phyloP scores from a whole-genome alignment of 2,888 invertebrate genomes.

The Itoplectis maculator region DNA sequence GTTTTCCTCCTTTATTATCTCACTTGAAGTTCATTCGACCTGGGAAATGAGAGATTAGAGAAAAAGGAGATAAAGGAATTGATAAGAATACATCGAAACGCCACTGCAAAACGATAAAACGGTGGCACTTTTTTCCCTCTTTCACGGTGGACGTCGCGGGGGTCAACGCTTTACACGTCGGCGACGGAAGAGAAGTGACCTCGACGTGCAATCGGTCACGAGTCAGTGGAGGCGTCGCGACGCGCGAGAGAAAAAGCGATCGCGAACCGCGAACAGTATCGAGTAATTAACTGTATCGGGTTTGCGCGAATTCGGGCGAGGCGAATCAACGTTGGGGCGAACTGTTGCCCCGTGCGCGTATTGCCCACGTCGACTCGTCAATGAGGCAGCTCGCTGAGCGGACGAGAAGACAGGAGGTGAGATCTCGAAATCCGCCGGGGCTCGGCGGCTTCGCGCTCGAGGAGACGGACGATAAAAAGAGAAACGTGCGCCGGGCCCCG shows the following conservation, averaged over 20 bases:
- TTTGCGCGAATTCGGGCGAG: slow-evolving; percentile 6
- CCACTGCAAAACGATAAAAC: too few relatives aligned
- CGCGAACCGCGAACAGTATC: slow-evolving; percentile 2
- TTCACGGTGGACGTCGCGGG: too few relatives aligned
- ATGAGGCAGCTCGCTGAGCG: slow-evolving; percentile 5
- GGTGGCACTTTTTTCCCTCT: too few relatives aligned
- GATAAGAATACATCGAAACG: too few relatives aligned
- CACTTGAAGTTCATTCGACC: too few relatives aligned
- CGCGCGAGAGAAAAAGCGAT: slow-evolving; percentile 21
- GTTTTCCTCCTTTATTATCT: too few relatives aligned
- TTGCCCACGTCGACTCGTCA: slow-evolving; percentile 43
- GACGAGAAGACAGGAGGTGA: slow-evolving; percentile 52
- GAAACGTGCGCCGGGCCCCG: slow-evolving; percentile 33
- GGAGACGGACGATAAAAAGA: slow-evolving; percentile 12
- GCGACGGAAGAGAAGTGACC: not conserved
- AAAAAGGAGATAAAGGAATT: too few relatives aligned
- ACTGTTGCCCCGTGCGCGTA: slow-evolving; percentile 21
- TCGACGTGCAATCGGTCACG: slow-evolving; percentile 15
- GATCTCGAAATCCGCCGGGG: slow-evolving; percentile 45
- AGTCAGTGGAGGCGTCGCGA: not conserved
- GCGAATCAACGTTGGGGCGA: slow-evolving; percentile 27
- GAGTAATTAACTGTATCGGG: slow-evolving; percentile 46
- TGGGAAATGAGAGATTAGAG: too few relatives aligned
- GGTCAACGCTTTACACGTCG: too few relatives aligned
- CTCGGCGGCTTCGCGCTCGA: slow-evolving; percentile 19